Conservation (phyloP, 2,113 vertebrate genomes). For the Passer domesticus region DNA sequence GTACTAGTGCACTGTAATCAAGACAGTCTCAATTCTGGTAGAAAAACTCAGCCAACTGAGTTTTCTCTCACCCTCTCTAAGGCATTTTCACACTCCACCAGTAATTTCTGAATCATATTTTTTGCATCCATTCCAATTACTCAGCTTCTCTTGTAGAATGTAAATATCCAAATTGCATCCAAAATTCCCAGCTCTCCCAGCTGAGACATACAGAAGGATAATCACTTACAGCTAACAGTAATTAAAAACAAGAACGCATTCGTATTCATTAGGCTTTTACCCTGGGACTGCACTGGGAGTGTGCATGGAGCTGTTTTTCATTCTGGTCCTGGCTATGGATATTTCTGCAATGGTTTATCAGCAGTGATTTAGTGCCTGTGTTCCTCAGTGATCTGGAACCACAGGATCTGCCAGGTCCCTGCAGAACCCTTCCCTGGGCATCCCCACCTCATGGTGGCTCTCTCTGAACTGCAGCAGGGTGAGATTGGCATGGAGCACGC, state of each 20-base stretch:
- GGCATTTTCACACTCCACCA: slow-evolving; percentile 27
- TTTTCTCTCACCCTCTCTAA: neutral
- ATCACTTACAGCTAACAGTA: slow-evolving; percentile 2
- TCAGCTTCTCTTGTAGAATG: slow-evolving; percentile 44
- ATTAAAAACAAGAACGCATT: slow-evolving; percentile 7
- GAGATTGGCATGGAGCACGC: accelerated
- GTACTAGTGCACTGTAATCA: slow-evolving; percentile 12
- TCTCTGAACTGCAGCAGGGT: neutral
- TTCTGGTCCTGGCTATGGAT: neutral
- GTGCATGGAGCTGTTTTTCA: neutral
- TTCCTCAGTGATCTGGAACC: neutral
- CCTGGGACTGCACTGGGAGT: neutral
- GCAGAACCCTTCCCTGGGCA: neutral
- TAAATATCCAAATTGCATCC: slow-evolving; percentile 39
- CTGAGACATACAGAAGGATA: slow-evolving; percentile 8
- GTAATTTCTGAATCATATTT: neutral
- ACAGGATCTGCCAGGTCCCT: neutral
- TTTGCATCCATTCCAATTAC: slow-evolving; percentile 33
- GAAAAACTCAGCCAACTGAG: slow-evolving; percentile 1
- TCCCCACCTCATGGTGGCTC: neutral
- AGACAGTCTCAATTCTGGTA: neutral
- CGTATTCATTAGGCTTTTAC: neutral
- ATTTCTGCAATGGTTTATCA: neutral
- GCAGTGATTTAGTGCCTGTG: neutral
- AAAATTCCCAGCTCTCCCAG: slow-evolving; percentile 5